Evolutionary conservation across 1,140 invertebrate genomes (phyloP), one percentile per base, ranked within the genome.

Genomic region (Colletes gigas): DNA sequence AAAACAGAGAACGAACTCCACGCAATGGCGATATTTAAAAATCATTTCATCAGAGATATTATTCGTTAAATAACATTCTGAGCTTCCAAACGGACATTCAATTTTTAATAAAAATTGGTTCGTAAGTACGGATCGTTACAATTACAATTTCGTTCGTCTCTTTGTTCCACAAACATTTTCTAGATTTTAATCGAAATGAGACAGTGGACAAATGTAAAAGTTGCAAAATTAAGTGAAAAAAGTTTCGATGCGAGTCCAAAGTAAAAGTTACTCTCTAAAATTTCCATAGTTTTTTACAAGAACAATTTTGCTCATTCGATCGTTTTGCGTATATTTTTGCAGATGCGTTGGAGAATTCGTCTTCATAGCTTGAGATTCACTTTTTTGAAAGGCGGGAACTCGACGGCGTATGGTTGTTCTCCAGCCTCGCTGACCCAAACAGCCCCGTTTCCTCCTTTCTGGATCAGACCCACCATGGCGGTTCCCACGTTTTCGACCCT

Each of bases 391-490:
- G 50, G 68, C 8, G 57, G 39, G 6, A 86, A 68, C 0, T 85
- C 78, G 0, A 94, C 88, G 66, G 92, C 91, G 72, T 92, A 94
- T 0, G 92, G 87, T 19, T 91, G 90, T 76, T 93, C 0, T 3
- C 83, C 87, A 12, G 83, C 85, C 84, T 94, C 93, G 19, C 83
- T 88, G 14, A 94, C 90, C 91, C 92, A 94, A 3, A 91, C 83
- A 12, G 90, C 88, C 10, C 93, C 94, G 75, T 92, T 93, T 65
- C 88, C 69, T 15, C 91, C 93, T 55, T 92, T 89, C 41, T 88
- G 84, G 30, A 94, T 93, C 4, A 94, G 81, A 0, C 88, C 87
- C 4, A 93, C 76, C 90, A 94, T 88, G 1, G 90, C 90, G 10
- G 81, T 57, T 2, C 89, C 91, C 0, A 94, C 91, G 59, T 90